Percentiles rank a stretch among this genome's conserved stretches.
Conservation (phyloP, 1,140 invertebrate genomes). For the Oedothorax gibbosus region DNA sequence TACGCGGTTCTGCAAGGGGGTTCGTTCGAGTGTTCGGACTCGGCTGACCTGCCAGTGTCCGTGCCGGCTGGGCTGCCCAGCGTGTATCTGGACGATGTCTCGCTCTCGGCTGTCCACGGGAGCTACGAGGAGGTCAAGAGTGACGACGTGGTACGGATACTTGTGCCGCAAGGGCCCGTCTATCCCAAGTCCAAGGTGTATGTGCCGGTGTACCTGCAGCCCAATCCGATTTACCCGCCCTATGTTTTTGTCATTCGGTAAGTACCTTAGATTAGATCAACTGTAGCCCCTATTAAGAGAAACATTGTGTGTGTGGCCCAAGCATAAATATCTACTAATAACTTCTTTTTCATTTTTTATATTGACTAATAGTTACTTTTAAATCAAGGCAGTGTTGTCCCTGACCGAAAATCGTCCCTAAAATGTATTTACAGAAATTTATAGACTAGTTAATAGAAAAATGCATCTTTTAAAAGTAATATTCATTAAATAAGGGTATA, state of each 20-base stretch:
- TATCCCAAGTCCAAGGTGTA: slow-evolving; percentile 89
- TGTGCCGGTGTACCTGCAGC: slow-evolving; percentile 85
- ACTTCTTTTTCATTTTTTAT: no score
- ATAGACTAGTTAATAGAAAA: no score
- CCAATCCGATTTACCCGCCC: slow-evolving; percentile 72
- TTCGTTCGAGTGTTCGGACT: slow-evolving; percentile 59
- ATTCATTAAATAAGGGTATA: no score
- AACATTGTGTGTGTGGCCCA: no score
- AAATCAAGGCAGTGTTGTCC: no score
- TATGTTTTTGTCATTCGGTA: slow-evolving; percentile 86
- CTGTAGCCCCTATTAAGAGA: no score
- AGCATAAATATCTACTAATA: no score
- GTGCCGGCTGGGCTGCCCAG: slow-evolving; percentile 51
- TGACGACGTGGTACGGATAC: slow-evolving; percentile 82
- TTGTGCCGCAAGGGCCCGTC: slow-evolving; percentile 86
- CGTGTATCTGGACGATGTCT: slow-evolving; percentile 74
- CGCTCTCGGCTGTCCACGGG: slow-evolving; percentile 79
- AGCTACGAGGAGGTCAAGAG: slow-evolving; percentile 82
- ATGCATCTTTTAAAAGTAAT: no score
- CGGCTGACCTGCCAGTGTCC: slow-evolving; percentile 45
- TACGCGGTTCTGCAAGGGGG: slow-evolving; percentile 78
- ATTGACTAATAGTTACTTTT: no score
- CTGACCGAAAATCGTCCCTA: no score
- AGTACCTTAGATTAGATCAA: slow-evolving; percentile 64
- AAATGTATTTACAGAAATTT: no score